Evolutionary conservation across 2,113 vertebrate species (phyloP).

Genomic region (Vombatus ursinus): DNA sequence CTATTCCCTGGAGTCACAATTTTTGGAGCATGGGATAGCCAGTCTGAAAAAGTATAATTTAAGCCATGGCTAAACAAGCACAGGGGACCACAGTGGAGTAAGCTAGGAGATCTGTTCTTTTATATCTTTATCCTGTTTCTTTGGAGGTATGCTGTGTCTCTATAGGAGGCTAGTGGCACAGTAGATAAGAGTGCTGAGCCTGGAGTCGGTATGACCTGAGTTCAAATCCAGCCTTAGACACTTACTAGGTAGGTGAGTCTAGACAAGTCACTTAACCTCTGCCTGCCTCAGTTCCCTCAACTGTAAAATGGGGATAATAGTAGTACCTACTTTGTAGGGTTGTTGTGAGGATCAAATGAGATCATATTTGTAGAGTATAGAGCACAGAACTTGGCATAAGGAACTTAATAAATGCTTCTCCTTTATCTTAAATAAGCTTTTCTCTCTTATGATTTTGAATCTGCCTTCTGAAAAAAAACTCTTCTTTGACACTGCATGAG

Average conservation of each 20-base stretch:
- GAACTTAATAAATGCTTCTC: neutral
- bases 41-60: neutral
- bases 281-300: neutral
- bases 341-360: neutral
- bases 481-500: conserved; percentile 31
- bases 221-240: neutral
- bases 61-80: neutral
- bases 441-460: neutral
- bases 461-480: conserved; percentile 35
- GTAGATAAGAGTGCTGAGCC: neutral
- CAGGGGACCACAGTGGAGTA: neutral
- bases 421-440: neutral
- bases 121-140: neutral
- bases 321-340: neutral
- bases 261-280: neutral
- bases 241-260: neutral
- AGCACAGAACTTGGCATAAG: neutral
- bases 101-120: neutral
- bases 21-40: neutral
- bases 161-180: neutral
- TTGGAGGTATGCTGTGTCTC: neutral
- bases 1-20: neutral
- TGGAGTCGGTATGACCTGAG: neutral
- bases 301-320: neutral
- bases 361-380: neutral